A percentile compares a stretch with the other conserved stretches of the same genome.
phyloP scores from a whole-genome alignment of 2,888 invertebrate genomes.

The Teleiodes luculella region DNA sequence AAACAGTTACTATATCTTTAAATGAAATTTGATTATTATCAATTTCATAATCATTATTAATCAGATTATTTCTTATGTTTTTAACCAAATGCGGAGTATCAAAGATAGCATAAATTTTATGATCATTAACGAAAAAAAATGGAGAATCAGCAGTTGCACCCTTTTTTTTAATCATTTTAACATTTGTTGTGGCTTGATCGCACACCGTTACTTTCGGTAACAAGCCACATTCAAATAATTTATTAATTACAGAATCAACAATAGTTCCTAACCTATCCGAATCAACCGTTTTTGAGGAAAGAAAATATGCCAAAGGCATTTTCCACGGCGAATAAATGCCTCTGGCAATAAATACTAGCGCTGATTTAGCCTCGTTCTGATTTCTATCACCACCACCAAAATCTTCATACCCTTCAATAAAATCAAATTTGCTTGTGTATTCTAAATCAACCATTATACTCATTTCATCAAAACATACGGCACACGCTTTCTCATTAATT shows the following conservation, averaged over 20 bases:
- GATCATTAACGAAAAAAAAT: too few relatives aligned
- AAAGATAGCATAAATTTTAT: too few relatives aligned
- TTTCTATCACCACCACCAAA: neutral
- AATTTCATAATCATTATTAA: too few relatives aligned
- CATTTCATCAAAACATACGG: neutral
- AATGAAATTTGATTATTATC: too few relatives aligned
- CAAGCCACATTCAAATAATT: neutral
- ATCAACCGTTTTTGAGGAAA: neutral
- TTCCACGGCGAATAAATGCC: neutral
- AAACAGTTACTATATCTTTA: neutral
- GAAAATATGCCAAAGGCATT: neutral
- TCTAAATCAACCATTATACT: neutral
- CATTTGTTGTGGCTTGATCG: neutral
- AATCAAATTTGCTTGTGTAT: conserved; percentile 4
- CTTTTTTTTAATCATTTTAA: neutral
- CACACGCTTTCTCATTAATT: neutral
- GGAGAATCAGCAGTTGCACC: too few relatives aligned
- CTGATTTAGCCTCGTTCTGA: neutral
- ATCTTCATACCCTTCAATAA: conserved; percentile 8
- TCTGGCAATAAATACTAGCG: neutral
- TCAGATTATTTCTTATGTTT: too few relatives aligned
- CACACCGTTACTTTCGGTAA: neutral
- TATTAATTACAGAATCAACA: neutral
- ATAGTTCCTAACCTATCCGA: neutral
- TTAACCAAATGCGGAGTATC: too few relatives aligned